Base-by-base conservation (phyloP, 2,113 vertebrate genomes). In the Colius striatus region DNA sequence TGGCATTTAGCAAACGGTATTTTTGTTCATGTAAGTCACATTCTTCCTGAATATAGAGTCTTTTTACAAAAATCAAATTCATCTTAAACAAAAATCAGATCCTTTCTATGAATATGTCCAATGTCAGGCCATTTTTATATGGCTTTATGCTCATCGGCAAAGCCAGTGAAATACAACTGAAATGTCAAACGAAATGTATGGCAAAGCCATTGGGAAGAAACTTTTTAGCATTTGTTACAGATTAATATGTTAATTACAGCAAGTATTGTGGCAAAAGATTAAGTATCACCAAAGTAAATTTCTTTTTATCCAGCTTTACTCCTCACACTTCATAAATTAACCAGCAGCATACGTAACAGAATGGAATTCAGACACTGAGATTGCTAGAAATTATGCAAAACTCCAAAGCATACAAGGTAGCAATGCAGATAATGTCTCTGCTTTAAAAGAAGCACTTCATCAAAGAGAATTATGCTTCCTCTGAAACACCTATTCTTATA, bases 191-290 rank as follows among this genome's bases (percentile, higher is more conserved):
- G 34, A 89, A 96, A 95, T 83, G 72, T 92, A 96, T 27, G 91
- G 91, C 91, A 90, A 94, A 94, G 70, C 2, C 75, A 97, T 96
- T 97, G 94, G 81, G 63, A 92, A 92, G 90, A 94, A 96, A 97
- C 63, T 97, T 96, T 96, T 67, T 10, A 90, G 67, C 66, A 89
- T 97, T 97, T 95, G 77, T 94, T 95, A 95, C 88, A 97, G 95
- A 96, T 97, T 94, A 97, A 94, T 96, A 97, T 96, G 94, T 95
- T 97, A 97, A 98, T 97, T 97, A 96, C 17, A 55, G 84, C 55
- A 91, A 70, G 30, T 83, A 90, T 91, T 95, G 87, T 93, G 38
- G 36, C 43, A 93, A 89, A 93, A 97, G 92, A 97, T 97, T 95
- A 97, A 97, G 84, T 73, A 94, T 87, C 92, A 94, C 92, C 92